Conservation (phyloP, 2,113 vertebrate species). For the Numenius arquata region DNA sequence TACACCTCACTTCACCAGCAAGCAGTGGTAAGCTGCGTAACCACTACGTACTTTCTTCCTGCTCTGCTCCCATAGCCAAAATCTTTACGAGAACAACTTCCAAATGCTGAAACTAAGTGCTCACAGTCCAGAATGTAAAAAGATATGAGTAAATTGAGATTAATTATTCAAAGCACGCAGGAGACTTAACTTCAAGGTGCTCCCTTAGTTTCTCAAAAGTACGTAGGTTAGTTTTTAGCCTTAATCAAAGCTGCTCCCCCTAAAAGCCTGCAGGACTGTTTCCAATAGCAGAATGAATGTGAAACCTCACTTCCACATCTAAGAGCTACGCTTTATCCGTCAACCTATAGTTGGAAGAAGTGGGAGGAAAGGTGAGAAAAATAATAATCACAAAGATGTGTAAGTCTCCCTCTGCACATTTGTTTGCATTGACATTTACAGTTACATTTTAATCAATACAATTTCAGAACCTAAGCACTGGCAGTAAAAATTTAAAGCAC, state of each 20-base stretch:
- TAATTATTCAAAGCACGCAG: neutral
- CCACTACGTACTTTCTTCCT: neutral
- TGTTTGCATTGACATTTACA: neutral
- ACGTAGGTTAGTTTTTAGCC: accelerated
- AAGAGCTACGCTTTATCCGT: neutral
- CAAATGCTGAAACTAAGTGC: neutral
- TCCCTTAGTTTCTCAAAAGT: neutral
- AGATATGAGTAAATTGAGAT: neutral
- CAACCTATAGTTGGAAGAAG: accelerated
- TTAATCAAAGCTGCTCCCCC: neutral
- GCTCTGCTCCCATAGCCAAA: neutral
- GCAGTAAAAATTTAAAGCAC: neutral
- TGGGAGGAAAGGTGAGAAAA: neutral
- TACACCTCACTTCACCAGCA: neutral
- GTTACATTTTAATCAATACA: neutral
- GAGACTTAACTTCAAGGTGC: neutral
- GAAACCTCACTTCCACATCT: neutral
- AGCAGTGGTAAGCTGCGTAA: neutral
- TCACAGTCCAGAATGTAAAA: neutral
- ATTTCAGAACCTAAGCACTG: neutral
- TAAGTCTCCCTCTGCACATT: neutral
- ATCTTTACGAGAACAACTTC: neutral
- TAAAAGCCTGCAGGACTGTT: neutral
- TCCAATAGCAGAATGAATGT: neutral
- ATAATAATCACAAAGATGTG: neutral